Percentiles rank a stretch among this genome's conserved stretches.
Conservation (phyloP, 1,140 invertebrate species). For the Dendroctonus valens region DNA sequence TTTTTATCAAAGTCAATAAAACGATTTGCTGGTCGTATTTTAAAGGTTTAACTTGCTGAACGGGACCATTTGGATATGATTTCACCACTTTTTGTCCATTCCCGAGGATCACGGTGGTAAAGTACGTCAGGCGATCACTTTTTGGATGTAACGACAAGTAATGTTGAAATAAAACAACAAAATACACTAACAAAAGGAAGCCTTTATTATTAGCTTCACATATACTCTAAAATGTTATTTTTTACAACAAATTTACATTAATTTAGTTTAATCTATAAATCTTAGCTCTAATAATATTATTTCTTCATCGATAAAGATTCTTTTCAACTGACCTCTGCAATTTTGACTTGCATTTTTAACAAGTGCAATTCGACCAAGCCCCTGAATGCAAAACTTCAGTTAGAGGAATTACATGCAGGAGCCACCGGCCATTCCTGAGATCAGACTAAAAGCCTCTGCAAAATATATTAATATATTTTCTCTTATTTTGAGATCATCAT, state of each 20-base stretch:
- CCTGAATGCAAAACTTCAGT: not conserved
- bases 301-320: slow-evolving; percentile 7
- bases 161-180: slow-evolving; percentile 27
- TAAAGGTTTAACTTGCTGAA: no score
- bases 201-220: slow-evolving; percentile 37
- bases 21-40: no score
- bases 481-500: slow-evolving; percentile 40
- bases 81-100: no score
- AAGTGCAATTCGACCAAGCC: slow-evolving; percentile 5
- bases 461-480: slow-evolving; percentile 36
- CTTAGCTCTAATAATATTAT: slow-evolving; percentile 22
- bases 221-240: slow-evolving; percentile 37
- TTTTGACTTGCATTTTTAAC: slow-evolving; percentile 19
- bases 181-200: slow-evolving; percentile 39
- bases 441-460: slow-evolving; percentile 14
- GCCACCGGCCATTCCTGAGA: no score
- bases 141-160: not conserved
- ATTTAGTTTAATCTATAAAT: slow-evolving; percentile 31
- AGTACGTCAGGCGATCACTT: no score
- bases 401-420: slow-evolving; percentile 2
- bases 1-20: no score
- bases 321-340: not conserved
- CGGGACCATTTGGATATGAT: no score
- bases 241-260: slow-evolving; percentile 40
- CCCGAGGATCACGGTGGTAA: no score